phyloP scores from a whole-genome alignment of 2,113 vertebrate species.

The Ancistrus triradiatus region DNA sequence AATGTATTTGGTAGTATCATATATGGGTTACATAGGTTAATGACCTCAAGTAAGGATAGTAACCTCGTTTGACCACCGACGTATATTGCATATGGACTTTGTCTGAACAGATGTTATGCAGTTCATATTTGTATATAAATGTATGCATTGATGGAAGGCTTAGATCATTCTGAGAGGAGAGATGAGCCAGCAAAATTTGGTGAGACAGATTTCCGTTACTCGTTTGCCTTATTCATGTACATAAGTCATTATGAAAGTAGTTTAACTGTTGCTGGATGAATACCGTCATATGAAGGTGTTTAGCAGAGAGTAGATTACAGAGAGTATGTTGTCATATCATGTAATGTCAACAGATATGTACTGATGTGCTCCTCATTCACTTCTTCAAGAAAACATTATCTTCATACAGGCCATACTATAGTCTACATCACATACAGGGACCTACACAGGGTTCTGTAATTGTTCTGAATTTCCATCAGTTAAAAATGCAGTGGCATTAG shows the following conservation, averaged over 20 bases:
- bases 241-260: slow-evolving; percentile 2
- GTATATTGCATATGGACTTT: neutral
- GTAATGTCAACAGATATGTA: neutral
- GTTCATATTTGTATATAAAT: neutral
- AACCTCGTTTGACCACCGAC: too few species aligned
- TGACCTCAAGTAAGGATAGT: too few species aligned
- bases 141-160: neutral
- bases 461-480: too few species aligned
- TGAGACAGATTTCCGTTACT: too few species aligned
- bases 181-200: neutral
- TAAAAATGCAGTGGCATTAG: too few species aligned
- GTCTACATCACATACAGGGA: too few species aligned
- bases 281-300: too few species aligned
- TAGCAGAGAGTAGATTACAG: neutral
- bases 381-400: slow-evolving; percentile 1
- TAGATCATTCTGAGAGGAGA: neutral
- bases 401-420: too few species aligned
- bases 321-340: neutral
- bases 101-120: neutral
- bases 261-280: neutral
- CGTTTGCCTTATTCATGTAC: too few species aligned
- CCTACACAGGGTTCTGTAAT: too few species aligned
- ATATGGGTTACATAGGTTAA: too few species aligned
- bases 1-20: too few species aligned
- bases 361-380: slow-evolving; percentile 8